Percentiles rank a stretch among this genome's conserved stretches.
These are phyloP conservation scores for Bubo blakistoni DNA, from an alignment of 2,113 vertebrate genomes.

Conservation along the genomic window DNA sequence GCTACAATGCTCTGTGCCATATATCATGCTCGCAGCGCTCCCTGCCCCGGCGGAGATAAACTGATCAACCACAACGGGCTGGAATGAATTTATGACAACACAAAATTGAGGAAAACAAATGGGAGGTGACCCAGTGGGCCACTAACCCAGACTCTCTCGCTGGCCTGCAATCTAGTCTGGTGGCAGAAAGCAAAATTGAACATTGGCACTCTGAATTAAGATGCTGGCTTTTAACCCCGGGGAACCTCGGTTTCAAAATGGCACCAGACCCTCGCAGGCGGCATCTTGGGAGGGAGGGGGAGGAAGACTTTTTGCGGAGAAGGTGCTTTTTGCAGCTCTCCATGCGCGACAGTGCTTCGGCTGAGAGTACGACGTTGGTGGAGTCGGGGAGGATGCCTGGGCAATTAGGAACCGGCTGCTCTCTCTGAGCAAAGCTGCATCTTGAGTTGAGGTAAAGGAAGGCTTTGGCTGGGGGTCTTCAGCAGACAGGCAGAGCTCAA, in stretches of 20 bases:
- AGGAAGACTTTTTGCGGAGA: neutral
- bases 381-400: neutral
- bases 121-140: conserved; percentile 83
- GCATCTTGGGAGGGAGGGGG: neutral
- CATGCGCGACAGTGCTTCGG: neutral
- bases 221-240: conserved; percentile 76
- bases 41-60: conserved; percentile 81
- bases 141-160: conserved; percentile 75
- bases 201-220: conserved; percentile 80
- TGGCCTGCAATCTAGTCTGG: conserved; percentile 81
- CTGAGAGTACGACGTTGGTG: fast-evolving
- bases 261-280: neutral
- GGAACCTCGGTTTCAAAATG: conserved; percentile 60
- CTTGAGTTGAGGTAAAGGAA: neutral
- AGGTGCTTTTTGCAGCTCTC: neutral
- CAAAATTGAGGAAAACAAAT: conserved; percentile 89
- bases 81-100: conserved; percentile 94
- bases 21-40: conserved; percentile 82
- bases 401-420: neutral
- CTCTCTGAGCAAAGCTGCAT: neutral
- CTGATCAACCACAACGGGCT: conserved; percentile 83
- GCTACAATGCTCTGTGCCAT: conserved; percentile 83
- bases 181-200: conserved; percentile 83
- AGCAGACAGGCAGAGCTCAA: neutral
- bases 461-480: neutral